Base-by-base conservation (phyloP, 2,888 invertebrate genomes). In the Mechanitis mazaeus region DNA sequence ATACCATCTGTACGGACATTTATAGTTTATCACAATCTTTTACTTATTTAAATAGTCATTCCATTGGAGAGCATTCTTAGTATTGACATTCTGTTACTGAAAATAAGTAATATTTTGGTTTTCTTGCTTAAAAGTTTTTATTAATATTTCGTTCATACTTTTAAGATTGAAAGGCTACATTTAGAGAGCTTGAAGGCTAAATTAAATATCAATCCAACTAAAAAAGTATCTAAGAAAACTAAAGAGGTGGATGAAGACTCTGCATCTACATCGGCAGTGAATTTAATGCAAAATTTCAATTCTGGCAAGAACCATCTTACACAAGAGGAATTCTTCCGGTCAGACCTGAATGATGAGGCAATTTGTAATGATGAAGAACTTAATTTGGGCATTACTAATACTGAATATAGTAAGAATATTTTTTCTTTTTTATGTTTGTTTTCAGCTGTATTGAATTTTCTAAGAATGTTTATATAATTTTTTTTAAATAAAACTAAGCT, bases 131-230 rank as follows among this genome's bases (percentile, higher is more conserved):
- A 12, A 46, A 28, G 3, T 31, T 50, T 31, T 31, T 50, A 31
- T 5, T 57, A 42, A 53, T 20, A 7, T 28, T n/a, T 33, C 33
- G 46, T 12, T 38, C 60, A 45, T 59, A 58, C 58, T 20, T 74
- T 77, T 47, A 68, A 88, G 88, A 85, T 88, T 38, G 88, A 89
- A 72, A 75, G 80, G 61, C 69, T 87, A 2, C 84, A 87, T 45
- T 69, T 87, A 33, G 84, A 87, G 65, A 81, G 80, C 64, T 66
- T 81, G 58, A 78, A 78, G 65, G 64, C 71, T 3, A 63, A 67
- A 54, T 12, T 73, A 3, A 67, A 65, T 60, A 62, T 57, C 56
- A 54, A 47, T 60, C 42, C 33, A 7, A 45, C 59, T 33, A 54
- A 60, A 47, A 54, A 61, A 54, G 35, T n/a, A 2, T 11, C 63